Conservation (phyloP, 2,888 invertebrate species). For the Belgica antarctica region DNA sequence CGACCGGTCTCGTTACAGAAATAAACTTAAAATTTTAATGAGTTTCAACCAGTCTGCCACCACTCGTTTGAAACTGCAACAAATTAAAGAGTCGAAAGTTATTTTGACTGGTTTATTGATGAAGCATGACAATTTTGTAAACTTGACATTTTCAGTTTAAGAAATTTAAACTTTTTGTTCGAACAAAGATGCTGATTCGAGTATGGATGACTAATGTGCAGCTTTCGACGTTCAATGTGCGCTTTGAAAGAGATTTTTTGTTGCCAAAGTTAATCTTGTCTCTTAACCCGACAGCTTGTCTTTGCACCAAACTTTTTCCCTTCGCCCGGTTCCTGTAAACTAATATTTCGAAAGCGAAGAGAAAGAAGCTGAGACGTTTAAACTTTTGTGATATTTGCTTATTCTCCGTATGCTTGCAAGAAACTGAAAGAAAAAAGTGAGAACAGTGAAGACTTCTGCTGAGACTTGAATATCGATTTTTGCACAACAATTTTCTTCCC, state of each 20-base stretch:
- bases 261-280: not conserved
- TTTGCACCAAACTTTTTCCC: not conserved
- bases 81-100: conserved; percentile 7
- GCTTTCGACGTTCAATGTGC: not conserved
- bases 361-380: not conserved
- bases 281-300: conserved; percentile 27
- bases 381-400: not conserved
- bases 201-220: not conserved
- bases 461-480: conserved; percentile 24
- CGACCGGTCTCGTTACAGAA: not conserved
- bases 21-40: conserved; percentile 4
- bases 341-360: conserved; percentile 17
- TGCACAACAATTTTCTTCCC: not conserved
- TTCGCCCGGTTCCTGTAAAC: not conserved
- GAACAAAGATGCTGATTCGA: not conserved
- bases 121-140: conserved; percentile 39
- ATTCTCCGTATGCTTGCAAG: not conserved
- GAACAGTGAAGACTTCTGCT: conserved; percentile 5
- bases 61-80: not conserved
- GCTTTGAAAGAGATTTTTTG: not conserved
- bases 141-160: conserved; percentile 38
- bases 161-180: not conserved
- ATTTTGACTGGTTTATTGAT: conserved; percentile 23
- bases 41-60: not conserved
- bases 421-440: not conserved